Evolutionary conservation across 2,113 vertebrate genomes (phyloP).

Genomic region (Struthidea cinerea): DNA sequence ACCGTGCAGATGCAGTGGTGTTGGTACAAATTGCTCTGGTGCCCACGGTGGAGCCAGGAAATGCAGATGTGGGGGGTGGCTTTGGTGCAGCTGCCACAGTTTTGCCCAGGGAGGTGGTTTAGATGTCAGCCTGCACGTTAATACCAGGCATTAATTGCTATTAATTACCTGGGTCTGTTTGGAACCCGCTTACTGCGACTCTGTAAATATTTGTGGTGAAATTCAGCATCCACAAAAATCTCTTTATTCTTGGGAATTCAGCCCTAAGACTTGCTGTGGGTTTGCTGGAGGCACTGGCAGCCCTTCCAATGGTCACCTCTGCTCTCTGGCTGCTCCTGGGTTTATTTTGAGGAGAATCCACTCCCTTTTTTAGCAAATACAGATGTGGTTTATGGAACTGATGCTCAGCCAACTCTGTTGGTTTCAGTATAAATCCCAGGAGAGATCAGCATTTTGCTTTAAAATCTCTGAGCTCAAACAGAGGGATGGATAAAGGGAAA

Average conservation of each 20-base stretch:
- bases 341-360: not conserved
- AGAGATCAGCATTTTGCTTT: not conserved
- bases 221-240: not conserved
- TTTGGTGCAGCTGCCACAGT: not conserved
- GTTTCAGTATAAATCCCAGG: not conserved
- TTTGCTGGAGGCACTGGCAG: not conserved
- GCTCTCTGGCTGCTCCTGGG: not conserved
- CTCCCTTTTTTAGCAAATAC: not conserved
- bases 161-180: not conserved
- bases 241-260: not conserved
- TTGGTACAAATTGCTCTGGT: not conserved
- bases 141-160: not conserved
- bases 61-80: not conserved
- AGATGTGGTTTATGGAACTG: not conserved
- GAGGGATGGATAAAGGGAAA: not conserved
- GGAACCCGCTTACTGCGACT: accelerated
- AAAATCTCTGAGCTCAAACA: constrained; percentile 1
- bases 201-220: not conserved
- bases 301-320: not conserved
- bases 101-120: not conserved
- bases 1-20: not conserved
- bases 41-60: not conserved
- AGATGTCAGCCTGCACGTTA: not conserved
- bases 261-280: not conserved
- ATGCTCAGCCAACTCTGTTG: not conserved